phyloP scores from a whole-genome alignment of 2,888 invertebrate genomes.

The Venusia cambrica region DNA sequence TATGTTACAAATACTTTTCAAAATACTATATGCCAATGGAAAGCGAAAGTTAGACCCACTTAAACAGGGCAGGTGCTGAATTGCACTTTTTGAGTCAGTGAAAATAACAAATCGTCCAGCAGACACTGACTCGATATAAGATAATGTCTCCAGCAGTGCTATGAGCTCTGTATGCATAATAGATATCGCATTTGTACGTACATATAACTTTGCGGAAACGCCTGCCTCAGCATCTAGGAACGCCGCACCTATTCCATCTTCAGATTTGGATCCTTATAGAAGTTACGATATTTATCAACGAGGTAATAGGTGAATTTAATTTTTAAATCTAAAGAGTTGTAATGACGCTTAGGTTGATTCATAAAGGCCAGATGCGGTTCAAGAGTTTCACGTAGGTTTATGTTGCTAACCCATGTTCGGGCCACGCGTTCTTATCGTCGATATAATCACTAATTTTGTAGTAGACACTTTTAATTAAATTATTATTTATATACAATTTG shows the following conservation, averaged over 20 bases:
- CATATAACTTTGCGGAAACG: neutral
- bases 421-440: too few species aligned
- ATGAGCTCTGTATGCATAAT: slow-evolving; percentile 5
- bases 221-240: neutral
- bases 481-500: too few species aligned
- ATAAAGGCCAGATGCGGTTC: slow-evolving; percentile 1
- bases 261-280: slow-evolving; percentile 4
- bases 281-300: slow-evolving; percentile 1
- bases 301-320: neutral
- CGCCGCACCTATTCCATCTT: too few species aligned
- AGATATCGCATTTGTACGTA: neutral
- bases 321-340: slow-evolving; percentile 1
- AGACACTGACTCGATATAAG: slow-evolving; percentile 1
- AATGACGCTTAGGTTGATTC: slow-evolving; percentile 2
- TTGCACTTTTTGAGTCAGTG: slow-evolving; percentile 5
- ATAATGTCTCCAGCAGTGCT: slow-evolving; percentile 5
- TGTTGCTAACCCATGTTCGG: slow-evolving; percentile 6
- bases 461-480: too few species aligned
- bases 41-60: slow-evolving; percentile 4
- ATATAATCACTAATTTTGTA: too few species aligned
- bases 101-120: neutral
- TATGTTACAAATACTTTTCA: slow-evolving; percentile 6
- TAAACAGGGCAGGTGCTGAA: slow-evolving; percentile 1
- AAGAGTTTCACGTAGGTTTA: neutral
- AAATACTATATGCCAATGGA: slow-evolving; percentile 8